Base-by-base conservation (phyloP, 1,140 invertebrate genomes). In the Magallana gigas region DNA sequence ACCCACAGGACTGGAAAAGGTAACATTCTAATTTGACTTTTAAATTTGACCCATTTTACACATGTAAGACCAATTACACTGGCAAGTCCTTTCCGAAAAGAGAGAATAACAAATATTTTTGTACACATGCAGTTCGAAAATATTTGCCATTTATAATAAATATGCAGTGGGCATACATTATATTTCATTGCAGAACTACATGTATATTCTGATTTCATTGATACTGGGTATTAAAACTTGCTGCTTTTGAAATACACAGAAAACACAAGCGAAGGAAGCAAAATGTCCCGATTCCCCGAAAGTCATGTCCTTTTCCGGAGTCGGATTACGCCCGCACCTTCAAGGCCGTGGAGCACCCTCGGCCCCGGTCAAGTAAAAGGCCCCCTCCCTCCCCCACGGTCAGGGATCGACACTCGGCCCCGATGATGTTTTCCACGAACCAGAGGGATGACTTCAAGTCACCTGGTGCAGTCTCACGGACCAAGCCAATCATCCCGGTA, bases 401-500 rank as follows among this genome's bases (percentile, higher is more conserved):
- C 3, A 76, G 89, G 8, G 90, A 92, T 23, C 88, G 86, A 1
- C 87, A 91, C 18, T 90, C 90, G n/a, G 90, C 89, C 12, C 90
- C 93, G 6, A 94, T 94, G 94, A 85, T 84, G 1, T 93, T 94
- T 71, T 88, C 91, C 8, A 94, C 94, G 9, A 92, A 92, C 62
- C 93, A 94, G 86, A 85, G 92, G 62, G 87, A 88, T 57, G 91
- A 92, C 2, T 94, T 93, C 84, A 92, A 88, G 62, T 68, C 90
- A 16, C 89, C 88, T 16, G 87, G 88, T 58, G 71, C 90, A 48
- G 89, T 90, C 2, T 91, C 92, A 83, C 89, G 92, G 82, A 90
- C 88, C 3, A 91, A 90, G 85, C 91, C 92, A 36, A 91, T 92
- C 18, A 88, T 90, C 36, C 90, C 90, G n/a, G 93, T 93, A 88